Conservation (phyloP, 2,113 vertebrate genomes). For the Cranoglanis bouderius region DNA sequence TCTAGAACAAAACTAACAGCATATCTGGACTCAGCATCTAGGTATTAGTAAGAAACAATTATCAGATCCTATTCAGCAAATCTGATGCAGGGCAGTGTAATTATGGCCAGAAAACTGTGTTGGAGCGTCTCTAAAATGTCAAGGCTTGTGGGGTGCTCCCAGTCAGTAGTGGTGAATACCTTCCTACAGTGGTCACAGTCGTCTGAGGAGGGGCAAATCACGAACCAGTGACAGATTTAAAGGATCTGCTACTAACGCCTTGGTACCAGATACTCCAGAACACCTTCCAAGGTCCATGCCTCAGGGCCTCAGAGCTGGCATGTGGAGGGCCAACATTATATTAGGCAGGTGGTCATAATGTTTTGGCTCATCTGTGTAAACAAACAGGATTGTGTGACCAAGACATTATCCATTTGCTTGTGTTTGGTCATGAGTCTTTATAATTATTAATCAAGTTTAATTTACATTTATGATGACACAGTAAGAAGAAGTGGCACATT, state of each 20-base stretch:
- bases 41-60: too few relatives aligned
- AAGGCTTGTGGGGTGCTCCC: background rate
- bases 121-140: background rate
- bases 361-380: background rate
- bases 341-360: background rate
- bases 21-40: too few relatives aligned
- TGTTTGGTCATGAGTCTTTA: background rate
- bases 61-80: too few relatives aligned
- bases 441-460: background rate
- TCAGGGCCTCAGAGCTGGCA: background rate
- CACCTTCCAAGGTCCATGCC: background rate
- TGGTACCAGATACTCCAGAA: background rate
- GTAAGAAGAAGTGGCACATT: constrained; percentile 88
- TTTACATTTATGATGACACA: constrained; percentile 57
- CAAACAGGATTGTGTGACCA: background rate
- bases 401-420: background rate
- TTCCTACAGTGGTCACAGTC: background rate
- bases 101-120: background rate
- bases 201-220: background rate
- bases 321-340: background rate
- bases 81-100: too few relatives aligned
- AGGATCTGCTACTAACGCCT: background rate
- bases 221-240: background rate
- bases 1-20: too few relatives aligned
- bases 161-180: background rate